phyloP scores from a whole-genome alignment of 2,888 invertebrate genomes.

The Deroplatys truncata region DNA sequence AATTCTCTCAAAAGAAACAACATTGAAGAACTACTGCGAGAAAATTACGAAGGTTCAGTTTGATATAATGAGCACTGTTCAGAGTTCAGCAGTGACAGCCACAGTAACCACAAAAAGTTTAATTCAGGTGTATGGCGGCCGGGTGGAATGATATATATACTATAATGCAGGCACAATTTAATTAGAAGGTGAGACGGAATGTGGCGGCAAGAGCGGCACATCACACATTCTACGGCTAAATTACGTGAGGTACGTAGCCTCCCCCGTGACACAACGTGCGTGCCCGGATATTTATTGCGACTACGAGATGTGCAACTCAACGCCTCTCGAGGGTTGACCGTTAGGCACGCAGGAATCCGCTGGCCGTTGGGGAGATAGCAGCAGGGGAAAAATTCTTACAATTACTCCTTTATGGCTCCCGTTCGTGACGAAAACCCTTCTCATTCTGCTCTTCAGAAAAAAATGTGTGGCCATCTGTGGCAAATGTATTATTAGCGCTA shows the following conservation, averaged over 20 bases:
- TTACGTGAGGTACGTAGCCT: neutral
- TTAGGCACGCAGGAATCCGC: neutral
- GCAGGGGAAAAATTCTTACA: neutral
- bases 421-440: neutral
- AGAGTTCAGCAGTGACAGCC: neutral
- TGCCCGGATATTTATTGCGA: neutral
- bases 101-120: neutral
- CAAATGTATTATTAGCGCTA: too few species aligned
- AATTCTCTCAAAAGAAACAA: too few species aligned
- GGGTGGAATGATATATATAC: neutral
- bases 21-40: too few species aligned
- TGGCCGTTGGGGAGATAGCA: neutral
- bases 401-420: neutral
- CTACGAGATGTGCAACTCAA: neutral
- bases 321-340: neutral
- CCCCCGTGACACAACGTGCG: neutral
- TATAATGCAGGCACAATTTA: neutral
- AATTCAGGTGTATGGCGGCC: neutral
- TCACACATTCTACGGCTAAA: neutral
- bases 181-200: neutral
- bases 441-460: neutral
- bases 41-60: neutral
- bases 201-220: neutral
- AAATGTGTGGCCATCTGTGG: too few species aligned
- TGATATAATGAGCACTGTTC: neutral